Conservation (phyloP, 2,888 invertebrate genomes). For the Apodemia zela region DNA sequence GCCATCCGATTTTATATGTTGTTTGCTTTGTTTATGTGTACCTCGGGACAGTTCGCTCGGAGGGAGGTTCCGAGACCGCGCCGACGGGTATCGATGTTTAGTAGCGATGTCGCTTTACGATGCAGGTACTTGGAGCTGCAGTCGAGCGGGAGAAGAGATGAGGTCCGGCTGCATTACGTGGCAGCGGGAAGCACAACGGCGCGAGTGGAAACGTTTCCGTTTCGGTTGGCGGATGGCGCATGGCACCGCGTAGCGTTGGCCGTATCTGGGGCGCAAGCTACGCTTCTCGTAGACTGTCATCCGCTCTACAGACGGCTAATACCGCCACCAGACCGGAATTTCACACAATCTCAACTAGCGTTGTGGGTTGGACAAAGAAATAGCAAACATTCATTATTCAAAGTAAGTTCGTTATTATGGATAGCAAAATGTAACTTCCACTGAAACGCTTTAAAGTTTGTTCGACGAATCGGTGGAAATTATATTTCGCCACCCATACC, state of each 20-base stretch:
- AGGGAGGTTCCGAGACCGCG: conserved; percentile 46
- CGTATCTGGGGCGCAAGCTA: conserved; percentile 90
- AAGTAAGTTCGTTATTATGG: conserved; percentile 77
- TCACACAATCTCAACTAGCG: conserved; percentile 85
- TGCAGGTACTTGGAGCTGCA: conserved; percentile 93
- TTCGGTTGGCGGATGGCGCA: conserved; percentile 90
- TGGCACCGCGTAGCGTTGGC: conserved; percentile 94
- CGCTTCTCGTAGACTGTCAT: conserved; percentile 92
- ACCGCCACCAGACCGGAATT: conserved; percentile 88
- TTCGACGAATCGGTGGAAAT: too few relatives aligned
- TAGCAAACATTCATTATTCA: conserved; percentile 91
- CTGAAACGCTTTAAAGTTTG: too few relatives aligned
- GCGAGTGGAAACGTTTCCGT: conserved; percentile 92
- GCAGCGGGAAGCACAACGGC: conserved; percentile 82
- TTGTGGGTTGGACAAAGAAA: conserved; percentile 95
- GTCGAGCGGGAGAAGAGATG: conserved; percentile 93
- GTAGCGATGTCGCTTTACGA: conserved; percentile 42
- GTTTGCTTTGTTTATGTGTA: conserved; percentile 78
- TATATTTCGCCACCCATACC: too few relatives aligned
- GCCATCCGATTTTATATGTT: conserved; percentile 66
- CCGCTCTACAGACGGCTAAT: conserved; percentile 90
- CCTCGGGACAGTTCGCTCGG: conserved; percentile 78
- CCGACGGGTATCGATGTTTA: conserved; percentile 35
- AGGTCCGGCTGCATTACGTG: conserved; percentile 91
- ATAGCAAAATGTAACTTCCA: too few relatives aligned